Percentiles rank a stretch among this genome's conserved stretches.
These are phyloP conservation scores for Danio aesculapii DNA, from an alignment of 2,797 vertebrate genomes.

Conservation along the genomic window DNA sequence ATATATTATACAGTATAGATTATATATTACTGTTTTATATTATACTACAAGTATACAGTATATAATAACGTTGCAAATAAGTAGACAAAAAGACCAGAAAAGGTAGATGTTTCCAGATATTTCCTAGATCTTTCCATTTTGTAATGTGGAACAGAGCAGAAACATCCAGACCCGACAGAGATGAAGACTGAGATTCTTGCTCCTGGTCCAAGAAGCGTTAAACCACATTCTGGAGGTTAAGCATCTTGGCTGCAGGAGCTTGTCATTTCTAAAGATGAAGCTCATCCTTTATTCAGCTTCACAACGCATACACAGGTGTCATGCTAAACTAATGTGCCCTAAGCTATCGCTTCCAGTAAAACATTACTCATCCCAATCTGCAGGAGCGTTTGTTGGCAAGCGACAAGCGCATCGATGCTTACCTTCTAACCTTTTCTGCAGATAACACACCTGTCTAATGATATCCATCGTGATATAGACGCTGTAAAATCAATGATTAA, in stretches of 20 bases:
- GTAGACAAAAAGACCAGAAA: no score
- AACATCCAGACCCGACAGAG: conserved; percentile 63
- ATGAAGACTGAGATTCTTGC: conserved; percentile 60
- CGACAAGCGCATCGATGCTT: conserved; percentile 28
- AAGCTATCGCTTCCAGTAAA: conserved; percentile 35
- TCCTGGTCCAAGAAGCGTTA: conserved; percentile 64
- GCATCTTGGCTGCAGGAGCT: conserved; percentile 68
- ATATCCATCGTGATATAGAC: conserved; percentile 12
- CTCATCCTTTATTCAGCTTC: conserved; percentile 61
- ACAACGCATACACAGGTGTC: conserved; percentile 45
- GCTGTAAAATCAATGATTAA: background rate
- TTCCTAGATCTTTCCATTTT: background rate
- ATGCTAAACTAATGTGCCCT: conserved; percentile 57
- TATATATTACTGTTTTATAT: no score
- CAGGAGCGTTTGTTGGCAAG: conserved; percentile 40
- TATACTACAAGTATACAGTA: no score
- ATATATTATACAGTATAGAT: no score
- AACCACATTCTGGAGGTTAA: conserved; percentile 70
- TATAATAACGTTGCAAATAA: no score
- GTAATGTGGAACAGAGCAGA: conserved; percentile 41
- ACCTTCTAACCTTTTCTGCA: conserved; percentile 33
- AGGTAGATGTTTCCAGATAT: no score
- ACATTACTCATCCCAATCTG: conserved; percentile 61
- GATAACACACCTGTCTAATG: conserved; percentile 25
- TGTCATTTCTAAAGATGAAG: conserved; percentile 70